These are phyloP conservation scores for Papilio dardanus DNA, from an alignment of 1,140 invertebrate species.

Conservation along the genomic window DNA sequence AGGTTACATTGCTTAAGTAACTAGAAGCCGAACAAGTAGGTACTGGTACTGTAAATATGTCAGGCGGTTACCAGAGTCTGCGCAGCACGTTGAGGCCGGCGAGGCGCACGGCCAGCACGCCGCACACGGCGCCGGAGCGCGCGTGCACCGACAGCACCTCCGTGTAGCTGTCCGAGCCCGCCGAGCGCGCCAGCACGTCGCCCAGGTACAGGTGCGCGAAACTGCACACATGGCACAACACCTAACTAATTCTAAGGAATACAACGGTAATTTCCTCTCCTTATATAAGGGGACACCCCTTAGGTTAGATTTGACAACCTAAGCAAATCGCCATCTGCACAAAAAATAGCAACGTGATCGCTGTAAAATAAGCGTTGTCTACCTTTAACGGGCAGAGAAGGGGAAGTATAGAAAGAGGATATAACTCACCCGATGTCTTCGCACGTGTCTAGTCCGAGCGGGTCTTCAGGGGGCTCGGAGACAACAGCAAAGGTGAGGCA, in stretches of 20 bases:
- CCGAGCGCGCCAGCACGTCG: constrained; percentile 47
- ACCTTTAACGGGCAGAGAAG: too few relatives aligned
- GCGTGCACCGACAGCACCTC: constrained; percentile 48
- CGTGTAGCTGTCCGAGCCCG: constrained; percentile 47
- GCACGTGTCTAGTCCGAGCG: constrained; percentile 52
- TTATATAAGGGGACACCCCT: too few relatives aligned
- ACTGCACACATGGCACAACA: constrained; percentile 33
- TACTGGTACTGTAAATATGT: not conserved
- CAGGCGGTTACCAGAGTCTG: constrained; percentile 35
- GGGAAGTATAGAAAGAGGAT: too few relatives aligned
- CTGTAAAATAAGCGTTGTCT: too few relatives aligned
- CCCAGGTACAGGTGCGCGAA: constrained; percentile 55
- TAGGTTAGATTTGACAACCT: too few relatives aligned
- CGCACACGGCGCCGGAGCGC: constrained; percentile 42
- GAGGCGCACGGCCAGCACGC: constrained; percentile 51
- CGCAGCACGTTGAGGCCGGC: constrained; percentile 46
- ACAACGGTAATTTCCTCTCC: too few relatives aligned
- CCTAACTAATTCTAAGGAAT: too few relatives aligned
- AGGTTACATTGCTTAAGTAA: not conserved
- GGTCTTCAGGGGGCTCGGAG: constrained; percentile 60
- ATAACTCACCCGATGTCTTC: constrained; percentile 54
- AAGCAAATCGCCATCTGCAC: too few relatives aligned
- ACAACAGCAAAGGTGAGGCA: constrained; percentile 54
- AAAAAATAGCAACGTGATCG: not conserved
- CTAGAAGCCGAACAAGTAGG: not conserved